Conservation (phyloP, 2,888 invertebrate genomes). For the Dasysyrphus albostriatus region DNA sequence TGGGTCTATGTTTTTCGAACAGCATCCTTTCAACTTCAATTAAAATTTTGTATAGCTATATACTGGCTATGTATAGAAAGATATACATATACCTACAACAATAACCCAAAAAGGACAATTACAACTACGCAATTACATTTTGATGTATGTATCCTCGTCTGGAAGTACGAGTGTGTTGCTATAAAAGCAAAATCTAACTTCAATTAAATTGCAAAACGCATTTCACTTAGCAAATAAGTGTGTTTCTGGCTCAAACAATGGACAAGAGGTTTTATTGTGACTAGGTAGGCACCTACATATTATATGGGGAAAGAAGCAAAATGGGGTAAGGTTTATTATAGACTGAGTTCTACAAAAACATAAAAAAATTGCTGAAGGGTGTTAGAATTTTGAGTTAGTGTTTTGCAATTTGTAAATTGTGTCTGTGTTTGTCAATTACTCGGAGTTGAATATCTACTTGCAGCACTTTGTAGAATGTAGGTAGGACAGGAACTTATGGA, state of each 20-base stretch:
- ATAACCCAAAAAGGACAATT: constrained; percentile 63
- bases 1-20: constrained; percentile 18
- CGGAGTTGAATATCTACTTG: neutral
- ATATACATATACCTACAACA: neutral
- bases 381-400: constrained; percentile 22
- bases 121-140: constrained; percentile 69
- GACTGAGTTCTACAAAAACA: neutral
- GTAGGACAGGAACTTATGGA: too few species aligned
- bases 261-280: constrained; percentile 32
- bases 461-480: too few species aligned
- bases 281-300: too few species aligned
- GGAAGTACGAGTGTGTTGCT: constrained; percentile 11
- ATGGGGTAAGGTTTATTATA: neutral
- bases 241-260: constrained; percentile 48
- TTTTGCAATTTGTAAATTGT: neutral
- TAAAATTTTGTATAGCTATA: constrained; percentile 49
- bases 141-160: constrained; percentile 33
- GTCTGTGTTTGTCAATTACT: neutral
- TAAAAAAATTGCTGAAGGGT: constrained; percentile 15
- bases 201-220: constrained; percentile 70
- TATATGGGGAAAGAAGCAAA: neutral
- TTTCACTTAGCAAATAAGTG: constrained; percentile 67
- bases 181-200: constrained; percentile 53
- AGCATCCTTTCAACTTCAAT: constrained; percentile 56
- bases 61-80: neutral